Evolutionary conservation across 2,888 invertebrate species (phyloP).

Genomic region (Tipula lateralis): DNA sequence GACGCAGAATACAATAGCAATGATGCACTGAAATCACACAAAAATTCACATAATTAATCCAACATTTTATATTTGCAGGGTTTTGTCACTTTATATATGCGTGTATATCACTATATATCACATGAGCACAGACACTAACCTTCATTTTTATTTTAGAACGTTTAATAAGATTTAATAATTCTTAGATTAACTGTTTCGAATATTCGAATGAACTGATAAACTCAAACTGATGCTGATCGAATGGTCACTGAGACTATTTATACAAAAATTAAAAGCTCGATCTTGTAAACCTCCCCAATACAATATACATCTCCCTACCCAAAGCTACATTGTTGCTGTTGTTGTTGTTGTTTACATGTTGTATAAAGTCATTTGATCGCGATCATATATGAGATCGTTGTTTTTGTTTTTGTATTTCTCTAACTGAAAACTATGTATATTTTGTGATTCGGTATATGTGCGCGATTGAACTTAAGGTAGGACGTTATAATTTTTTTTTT

Average conservation of each 20-base stretch:
- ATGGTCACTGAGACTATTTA: background rate
- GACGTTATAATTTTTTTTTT: slow-evolving; percentile 3
- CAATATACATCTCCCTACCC: background rate
- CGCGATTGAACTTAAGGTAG: background rate
- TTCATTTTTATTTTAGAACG: background rate
- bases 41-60: slow-evolving; percentile 3
- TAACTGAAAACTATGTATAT: background rate
- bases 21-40: slow-evolving; percentile 42
- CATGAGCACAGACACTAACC: background rate
- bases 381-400: slow-evolving; percentile 21
- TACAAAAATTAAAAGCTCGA: background rate
- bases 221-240: slow-evolving; percentile 47
- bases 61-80: background rate
- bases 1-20: slow-evolving; percentile 46
- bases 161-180: background rate
- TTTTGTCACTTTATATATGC: background rate
- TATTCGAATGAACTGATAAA: slow-evolving; percentile 40
- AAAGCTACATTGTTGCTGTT: background rate
- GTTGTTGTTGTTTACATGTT: background rate
- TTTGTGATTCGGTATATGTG: background rate
- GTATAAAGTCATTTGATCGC: background rate
- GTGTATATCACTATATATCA: background rate
- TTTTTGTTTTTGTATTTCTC: background rate
- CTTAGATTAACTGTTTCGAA: background rate
- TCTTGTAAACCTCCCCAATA: background rate